Base-by-base conservation (phyloP, 2,888 invertebrate genomes). In the Leptinotarsa rubiginosa region DNA sequence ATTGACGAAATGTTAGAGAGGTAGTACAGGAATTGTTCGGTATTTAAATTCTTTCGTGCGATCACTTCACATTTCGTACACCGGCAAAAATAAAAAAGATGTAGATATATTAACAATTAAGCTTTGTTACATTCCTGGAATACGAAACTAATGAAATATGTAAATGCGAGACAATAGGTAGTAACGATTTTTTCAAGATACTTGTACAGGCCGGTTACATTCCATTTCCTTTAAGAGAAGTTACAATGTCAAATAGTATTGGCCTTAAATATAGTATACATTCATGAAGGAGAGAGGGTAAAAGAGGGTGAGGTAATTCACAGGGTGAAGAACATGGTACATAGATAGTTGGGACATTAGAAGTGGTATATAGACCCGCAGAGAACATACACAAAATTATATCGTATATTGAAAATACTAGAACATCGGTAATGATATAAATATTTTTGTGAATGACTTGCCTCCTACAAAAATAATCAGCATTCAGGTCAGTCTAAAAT, bases 61-160 rank as follows among this genome's bases (percentile, higher is more conserved):
- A 41, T n/a, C 5, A 15, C n/a, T 25, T n/a, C 41, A 31, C 62
- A 62, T 31, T 31, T 31, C 41, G n/a, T 62, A n/a, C 62, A 31
- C 62, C 16, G 25, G 18, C 69, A 62, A 74, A 70, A 64, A 74
- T 54, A 69, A 62, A 74, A 69, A 41, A 64, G 70, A 59, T 70
- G 56, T 64, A 47, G 64, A 65, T 41, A 69, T 78, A 78, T 75
- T 69, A 77, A 77, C 81, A 80, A 81, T 81, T 81, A 80, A 79
- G 77, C 77, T 77, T 75, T 77, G 77, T 76, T 73, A 72, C 66
- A 81, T 81, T 81, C 80, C 76, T 80, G 74, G 73, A 81, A 81
- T 81, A 77, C 80, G 76, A 75, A 79, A 79, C 79, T 79, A 81
- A 81, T 80, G 79, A 80, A 80, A 81, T 81, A 81, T 81, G 80